These are phyloP conservation scores for Oscheius sp. DNA, from an alignment of 2,888 invertebrate genomes.

Conservation along the genomic window DNA sequence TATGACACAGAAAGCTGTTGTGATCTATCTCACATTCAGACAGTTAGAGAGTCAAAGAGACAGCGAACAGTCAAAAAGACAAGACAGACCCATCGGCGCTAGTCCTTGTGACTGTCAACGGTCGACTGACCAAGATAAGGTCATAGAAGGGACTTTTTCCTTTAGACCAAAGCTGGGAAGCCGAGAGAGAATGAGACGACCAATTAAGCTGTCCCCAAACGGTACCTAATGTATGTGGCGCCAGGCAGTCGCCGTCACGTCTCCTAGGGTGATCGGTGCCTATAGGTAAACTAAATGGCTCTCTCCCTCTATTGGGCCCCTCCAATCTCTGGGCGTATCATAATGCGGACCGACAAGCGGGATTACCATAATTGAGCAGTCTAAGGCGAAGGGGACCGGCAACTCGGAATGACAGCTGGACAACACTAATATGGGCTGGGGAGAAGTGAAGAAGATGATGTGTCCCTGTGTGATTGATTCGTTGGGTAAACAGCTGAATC, in stretches of 20 bases:
- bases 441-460: conserved; percentile 13
- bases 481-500: conserved; percentile 34
- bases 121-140: conserved; percentile 7
- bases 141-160: background rate
- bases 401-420: conserved; percentile 26
- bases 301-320: background rate
- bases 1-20: too few relatives aligned
- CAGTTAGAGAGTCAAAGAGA: background rate
- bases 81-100: background rate
- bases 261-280: conserved; percentile 25
- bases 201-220: conserved; percentile 8
- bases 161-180: conserved; percentile 19
- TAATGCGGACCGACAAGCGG: conserved; percentile 32
- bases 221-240: conserved; percentile 33
- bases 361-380: conserved; percentile 35
- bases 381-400: conserved; percentile 20
- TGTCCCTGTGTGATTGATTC: conserved; percentile 24
- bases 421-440: background rate
- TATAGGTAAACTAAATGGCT: conserved; percentile 7
- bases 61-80: background rate
- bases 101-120: background rate
- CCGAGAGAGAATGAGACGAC: background rate
- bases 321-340: conserved; percentile 35
- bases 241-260: conserved; percentile 27
- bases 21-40: background rate